phyloP scores from a whole-genome alignment of 2,113 vertebrate species.

The Uria lomvia region DNA sequence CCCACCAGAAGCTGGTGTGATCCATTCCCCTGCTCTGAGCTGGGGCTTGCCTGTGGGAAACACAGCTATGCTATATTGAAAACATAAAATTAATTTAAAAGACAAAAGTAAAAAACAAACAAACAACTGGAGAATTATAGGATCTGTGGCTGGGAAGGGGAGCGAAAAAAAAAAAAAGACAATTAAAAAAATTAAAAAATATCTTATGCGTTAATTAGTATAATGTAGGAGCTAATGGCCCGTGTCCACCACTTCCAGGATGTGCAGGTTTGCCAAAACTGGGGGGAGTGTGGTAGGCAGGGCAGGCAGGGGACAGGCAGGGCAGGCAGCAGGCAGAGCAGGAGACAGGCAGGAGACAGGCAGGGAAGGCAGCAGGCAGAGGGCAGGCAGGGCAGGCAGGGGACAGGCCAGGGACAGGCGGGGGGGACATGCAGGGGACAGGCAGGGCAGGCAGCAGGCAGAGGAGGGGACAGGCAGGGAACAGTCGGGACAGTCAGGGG shows the following conservation, averaged over 20 bases:
- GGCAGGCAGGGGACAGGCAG: not conserved
- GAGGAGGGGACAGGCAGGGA: too few relatives aligned
- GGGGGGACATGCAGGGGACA: too few relatives aligned
- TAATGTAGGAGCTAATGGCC: not conserved
- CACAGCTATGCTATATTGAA: fast-evolving
- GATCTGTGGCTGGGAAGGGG: not conserved
- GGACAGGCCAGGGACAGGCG: too few relatives aligned
- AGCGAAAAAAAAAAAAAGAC: too few relatives aligned
- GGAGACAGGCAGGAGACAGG: not conserved
- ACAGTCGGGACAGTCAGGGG: too few relatives aligned
- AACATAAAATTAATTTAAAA: not conserved
- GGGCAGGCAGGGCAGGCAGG: too few relatives aligned
- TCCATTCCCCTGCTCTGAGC: fast-evolving
- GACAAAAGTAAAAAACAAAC: not conserved
- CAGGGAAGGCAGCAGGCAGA: not conserved
- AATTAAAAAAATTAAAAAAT: not conserved
- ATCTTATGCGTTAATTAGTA: not conserved
- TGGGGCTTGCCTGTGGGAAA: not conserved
- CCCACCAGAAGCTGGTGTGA: not conserved
- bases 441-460: too few relatives aligned
- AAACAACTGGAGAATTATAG: too few relatives aligned
- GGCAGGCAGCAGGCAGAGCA: too few relatives aligned
- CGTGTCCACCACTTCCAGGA: too few relatives aligned
- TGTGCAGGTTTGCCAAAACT: not conserved
- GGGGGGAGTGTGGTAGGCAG: not conserved